Percentiles rank a stretch among this genome's conserved stretches.
Evolutionary conservation across 23 tunicate genomes (phyloP).

Genomic region (Styela plicata): DNA sequence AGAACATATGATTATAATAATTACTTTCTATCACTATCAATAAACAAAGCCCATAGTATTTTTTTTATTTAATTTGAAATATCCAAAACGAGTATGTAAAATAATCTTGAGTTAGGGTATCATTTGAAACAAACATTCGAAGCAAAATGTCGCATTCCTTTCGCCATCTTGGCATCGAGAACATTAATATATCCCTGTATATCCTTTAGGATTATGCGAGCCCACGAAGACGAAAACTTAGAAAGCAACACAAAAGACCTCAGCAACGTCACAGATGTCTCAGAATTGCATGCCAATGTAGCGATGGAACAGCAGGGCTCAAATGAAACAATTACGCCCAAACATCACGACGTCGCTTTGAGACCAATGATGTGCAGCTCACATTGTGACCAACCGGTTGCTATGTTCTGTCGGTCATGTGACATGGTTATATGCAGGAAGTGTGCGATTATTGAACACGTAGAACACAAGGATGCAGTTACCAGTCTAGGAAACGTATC

Average conservation of each 20-base stretch:
- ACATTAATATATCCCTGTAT: too few relatives aligned
- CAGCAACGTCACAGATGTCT: conserved; percentile 5
- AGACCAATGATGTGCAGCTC: not conserved
- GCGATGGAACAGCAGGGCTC: not conserved
- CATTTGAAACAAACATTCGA: too few relatives aligned
- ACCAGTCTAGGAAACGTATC: not conserved
- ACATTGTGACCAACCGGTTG: conserved; percentile 13
- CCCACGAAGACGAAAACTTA: not conserved
- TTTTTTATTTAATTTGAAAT: too few relatives aligned
- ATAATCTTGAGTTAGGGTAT: too few relatives aligned
- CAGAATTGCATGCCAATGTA: conserved; percentile 11
- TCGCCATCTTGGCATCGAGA: too few relatives aligned
- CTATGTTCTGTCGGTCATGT: conserved; percentile 32
- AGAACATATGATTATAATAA: too few relatives aligned
- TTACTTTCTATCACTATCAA: too few relatives aligned
- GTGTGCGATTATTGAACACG: conserved; percentile 22
- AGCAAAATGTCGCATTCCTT: too few relatives aligned
- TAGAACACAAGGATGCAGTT: not conserved
- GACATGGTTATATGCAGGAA: conserved; percentile 12
- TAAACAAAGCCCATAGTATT: too few relatives aligned
- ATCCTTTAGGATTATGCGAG: conserved; percentile 5
- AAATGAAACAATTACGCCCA: not conserved
- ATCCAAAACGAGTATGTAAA: too few relatives aligned
- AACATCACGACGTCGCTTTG: not conserved
- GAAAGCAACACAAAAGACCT: not conserved